Conservation (phyloP, 1,140 invertebrate genomes). For the Macrostomum lignano region DNA sequence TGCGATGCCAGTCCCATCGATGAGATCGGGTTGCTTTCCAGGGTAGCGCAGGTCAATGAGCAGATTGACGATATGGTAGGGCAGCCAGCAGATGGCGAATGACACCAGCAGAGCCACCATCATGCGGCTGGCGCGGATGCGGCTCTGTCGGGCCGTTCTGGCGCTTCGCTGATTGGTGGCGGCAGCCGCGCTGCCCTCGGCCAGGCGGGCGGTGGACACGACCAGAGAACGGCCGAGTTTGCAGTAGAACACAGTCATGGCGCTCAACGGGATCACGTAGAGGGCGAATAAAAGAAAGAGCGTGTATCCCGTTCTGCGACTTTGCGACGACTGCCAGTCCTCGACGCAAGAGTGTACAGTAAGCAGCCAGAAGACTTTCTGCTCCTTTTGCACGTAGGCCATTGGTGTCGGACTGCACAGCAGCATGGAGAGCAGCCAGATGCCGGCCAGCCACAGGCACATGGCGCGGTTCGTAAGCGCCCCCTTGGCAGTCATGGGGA, state of each 20-base stretch:
- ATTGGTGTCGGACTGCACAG: constrained; percentile 39
- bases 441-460: constrained; percentile 26
- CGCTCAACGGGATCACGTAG: constrained; percentile 23
- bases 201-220: constrained; percentile 12
- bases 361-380: constrained; percentile 8
- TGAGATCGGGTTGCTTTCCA: too few relatives aligned
- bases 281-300: constrained; percentile 14
- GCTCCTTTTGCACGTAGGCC: constrained; percentile 21
- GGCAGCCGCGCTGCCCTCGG: constrained; percentile 12
- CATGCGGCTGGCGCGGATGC: constrained; percentile 20
- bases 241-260: constrained; percentile 35
- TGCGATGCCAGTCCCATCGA: too few relatives aligned
- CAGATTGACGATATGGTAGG: constrained; percentile 35
- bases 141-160: too few relatives aligned
- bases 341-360: constrained; percentile 15
- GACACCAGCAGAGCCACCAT: constrained; percentile 38
- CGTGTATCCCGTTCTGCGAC: constrained; percentile 13
- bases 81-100: constrained; percentile 43
- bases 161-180: too few relatives aligned
- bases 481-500: constrained; percentile 38
- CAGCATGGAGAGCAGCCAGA: constrained; percentile 37
- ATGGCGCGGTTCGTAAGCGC: constrained; percentile 34
- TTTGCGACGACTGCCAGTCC: constrained; percentile 13
- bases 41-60: background rate
- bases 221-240: constrained; percentile 31